Percentiles rank a stretch among this genome's conserved stretches.
These are phyloP conservation scores for Acomys russatus DNA, from an alignment of 2,797 vertebrate genomes.

Conservation along the genomic window DNA sequence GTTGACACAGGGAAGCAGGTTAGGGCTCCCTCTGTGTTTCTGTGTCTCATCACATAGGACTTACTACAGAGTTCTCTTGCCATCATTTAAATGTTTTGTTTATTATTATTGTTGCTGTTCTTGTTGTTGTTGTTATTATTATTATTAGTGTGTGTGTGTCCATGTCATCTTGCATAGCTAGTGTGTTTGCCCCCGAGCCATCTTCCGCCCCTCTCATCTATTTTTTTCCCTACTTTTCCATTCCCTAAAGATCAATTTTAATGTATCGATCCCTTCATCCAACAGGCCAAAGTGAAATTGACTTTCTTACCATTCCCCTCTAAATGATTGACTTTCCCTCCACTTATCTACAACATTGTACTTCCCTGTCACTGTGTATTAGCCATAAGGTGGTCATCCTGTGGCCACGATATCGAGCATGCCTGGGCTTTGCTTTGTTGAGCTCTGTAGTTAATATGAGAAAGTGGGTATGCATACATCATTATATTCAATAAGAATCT, in stretches of 20 bases:
- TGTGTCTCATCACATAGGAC: background rate
- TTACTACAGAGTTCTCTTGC: background rate
- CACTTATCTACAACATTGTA: background rate
- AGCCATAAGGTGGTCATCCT: background rate
- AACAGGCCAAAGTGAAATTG: constrained; percentile 57
- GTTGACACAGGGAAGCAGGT: background rate
- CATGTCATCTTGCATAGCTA: background rate
- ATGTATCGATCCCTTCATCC: constrained; percentile 45
- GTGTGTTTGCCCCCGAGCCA: background rate
- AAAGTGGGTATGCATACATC: constrained; percentile 1
- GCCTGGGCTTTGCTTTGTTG: background rate
- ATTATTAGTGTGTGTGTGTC: background rate
- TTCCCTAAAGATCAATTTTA: constrained; percentile 62
- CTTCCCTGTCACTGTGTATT: background rate
- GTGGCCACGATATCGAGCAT: background rate
- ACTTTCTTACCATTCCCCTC: constrained; percentile 47
- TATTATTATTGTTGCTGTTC: background rate
- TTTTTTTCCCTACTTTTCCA: background rate
- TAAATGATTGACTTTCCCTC: constrained; percentile 52
- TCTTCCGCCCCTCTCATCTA: background rate
- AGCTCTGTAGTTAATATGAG: background rate
- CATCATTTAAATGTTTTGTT: background rate
- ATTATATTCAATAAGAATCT: constrained; percentile 1
- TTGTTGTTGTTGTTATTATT: background rate
- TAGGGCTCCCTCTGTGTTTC: background rate